Evolutionary conservation across 1,140 invertebrate species (phyloP), one percentile per base, ranked within the genome.

Genomic region (Drosophila virilis): DNA sequence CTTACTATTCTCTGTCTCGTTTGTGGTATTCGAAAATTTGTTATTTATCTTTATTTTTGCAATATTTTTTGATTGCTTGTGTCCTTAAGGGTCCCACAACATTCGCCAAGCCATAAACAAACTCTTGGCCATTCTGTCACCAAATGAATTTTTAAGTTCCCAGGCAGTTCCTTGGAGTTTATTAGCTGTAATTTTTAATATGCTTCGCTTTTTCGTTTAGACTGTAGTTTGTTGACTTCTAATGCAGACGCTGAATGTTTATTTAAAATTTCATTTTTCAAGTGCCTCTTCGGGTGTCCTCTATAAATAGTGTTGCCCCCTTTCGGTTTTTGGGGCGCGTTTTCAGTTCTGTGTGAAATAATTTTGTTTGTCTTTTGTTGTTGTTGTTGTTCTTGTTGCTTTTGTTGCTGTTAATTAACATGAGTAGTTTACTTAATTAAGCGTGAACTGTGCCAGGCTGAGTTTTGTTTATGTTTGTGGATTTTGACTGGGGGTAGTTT

Each of bases 341-440:
- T 13, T 58, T 40, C 4, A 28, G 22, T 17, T 17, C 43, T 43
- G 42, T 65, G 52, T 65, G 69, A 60, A 43, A 70, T 74, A 71
- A 64, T 62, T 77, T 84, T 89, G 77, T 89, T 90, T 89, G 80
- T 69, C 74, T 80, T 80, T 72, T 59, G 77, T 80, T 43, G 38
- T 58, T 50, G 28, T 51, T 51, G 50, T 33, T 28, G 28, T 51
- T 51, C 32, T 33, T 28, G 22, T 5, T 28, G 22, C 4, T 28
- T 28, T 28, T 28, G 22, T 5, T 59, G 57, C 15, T 46, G 84
- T 90, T 89, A 89, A 89, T 90, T 90, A 89, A 84, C 77, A 78
- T 64, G 74, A 90, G 85, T 80, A 89, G 84, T 89, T 89, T 89
- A 74, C 80, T 78, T 84, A 89, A 89, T 89, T 89, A 84, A 79